Evolutionary conservation across 2,888 invertebrate genomes (phyloP), one percentile per base, ranked within the genome.

Genomic region (Tetragonisca angustula): DNA sequence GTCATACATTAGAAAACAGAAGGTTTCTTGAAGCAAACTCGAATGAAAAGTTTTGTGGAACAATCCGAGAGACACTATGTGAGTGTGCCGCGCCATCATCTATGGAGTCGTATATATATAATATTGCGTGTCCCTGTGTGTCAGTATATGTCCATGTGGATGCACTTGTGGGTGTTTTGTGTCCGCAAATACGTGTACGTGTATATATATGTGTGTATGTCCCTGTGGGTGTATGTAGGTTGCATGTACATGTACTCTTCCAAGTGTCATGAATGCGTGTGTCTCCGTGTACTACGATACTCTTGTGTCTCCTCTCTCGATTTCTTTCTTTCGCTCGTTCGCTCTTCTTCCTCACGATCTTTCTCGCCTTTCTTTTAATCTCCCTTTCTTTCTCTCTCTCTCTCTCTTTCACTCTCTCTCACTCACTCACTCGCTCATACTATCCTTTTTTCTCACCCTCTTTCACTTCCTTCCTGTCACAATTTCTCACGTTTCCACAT

Each of bases 1-100:
- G 94, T 94, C 94, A 94, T 94, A 94, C 94, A 94, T 94, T 94
- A 94, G 94, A 94, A 94, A 94, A 94, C 94, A 94, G 94, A 94
- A 94, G 94, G 94, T 94, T 94, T 94, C 94, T 94, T 94, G 94
- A 94, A 94, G 94, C 94, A 94, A 94, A 94, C 94, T 94, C 93
- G 94, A 94, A 94, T 94, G 94, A 94, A 94, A 94, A 94, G 94
- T 94, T 93, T 94, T 94, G 94, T 94, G 94, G 94, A 94, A 94
- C 94, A 94, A 94, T 94, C 94, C 94, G 94, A 94, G 94, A 94
- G 94, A 94, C 94, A 94, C 94, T 94, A 94, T 94, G 94, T 94
- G 94, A 94, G 94, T 94, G 94, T 94, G 94, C 94, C 94, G 94
- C 94, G 94, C 94, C 94, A 94, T 94, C 94, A 94, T 94, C 94